Evolutionary conservation across 2,113 vertebrate species (phyloP).

Genomic region (Prolemur simus): DNA sequence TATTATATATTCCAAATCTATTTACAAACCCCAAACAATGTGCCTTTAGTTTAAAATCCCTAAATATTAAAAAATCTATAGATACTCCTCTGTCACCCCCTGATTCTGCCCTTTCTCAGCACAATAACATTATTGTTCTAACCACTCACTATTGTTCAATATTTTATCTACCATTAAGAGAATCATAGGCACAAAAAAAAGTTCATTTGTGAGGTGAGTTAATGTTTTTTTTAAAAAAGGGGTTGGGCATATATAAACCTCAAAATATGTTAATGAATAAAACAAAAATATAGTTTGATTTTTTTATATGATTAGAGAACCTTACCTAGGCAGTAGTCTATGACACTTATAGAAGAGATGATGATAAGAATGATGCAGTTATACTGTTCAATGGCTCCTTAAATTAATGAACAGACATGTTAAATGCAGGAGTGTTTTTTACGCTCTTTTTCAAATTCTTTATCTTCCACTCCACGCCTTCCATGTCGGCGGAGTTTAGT

Average conservation of each 20-base stretch:
- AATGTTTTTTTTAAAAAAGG: not conserved
- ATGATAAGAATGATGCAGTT: not conserved
- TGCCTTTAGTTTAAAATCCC: not conserved
- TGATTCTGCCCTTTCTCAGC: not conserved
- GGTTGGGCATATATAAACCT: not conserved
- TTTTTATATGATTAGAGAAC: not conserved
- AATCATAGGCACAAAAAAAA: not conserved
- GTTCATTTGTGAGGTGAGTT: not conserved
- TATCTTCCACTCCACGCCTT: not conserved
- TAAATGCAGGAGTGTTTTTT: too few relatives aligned
- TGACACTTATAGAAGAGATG: not conserved
- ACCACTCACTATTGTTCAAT: not conserved
- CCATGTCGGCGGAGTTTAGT: not conserved
- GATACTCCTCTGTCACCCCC: not conserved
- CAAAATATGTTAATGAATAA: not conserved
- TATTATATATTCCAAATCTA: not conserved
- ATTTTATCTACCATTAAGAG: not conserved
- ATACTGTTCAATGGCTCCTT: not conserved
- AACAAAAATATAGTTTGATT: not conserved
- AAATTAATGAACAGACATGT: not conserved
- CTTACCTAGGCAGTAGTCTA: not conserved
- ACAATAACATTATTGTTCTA: not conserved
- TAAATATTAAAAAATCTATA: conserved; percentile 25
- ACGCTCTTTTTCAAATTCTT: not conserved
- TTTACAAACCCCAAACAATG: not conserved